A percentile compares a stretch with the other conserved stretches of the same genome.
These are phyloP conservation scores for Ascaphus truei DNA, from an alignment of 2,113 vertebrate genomes.

Conservation along the genomic window DNA sequence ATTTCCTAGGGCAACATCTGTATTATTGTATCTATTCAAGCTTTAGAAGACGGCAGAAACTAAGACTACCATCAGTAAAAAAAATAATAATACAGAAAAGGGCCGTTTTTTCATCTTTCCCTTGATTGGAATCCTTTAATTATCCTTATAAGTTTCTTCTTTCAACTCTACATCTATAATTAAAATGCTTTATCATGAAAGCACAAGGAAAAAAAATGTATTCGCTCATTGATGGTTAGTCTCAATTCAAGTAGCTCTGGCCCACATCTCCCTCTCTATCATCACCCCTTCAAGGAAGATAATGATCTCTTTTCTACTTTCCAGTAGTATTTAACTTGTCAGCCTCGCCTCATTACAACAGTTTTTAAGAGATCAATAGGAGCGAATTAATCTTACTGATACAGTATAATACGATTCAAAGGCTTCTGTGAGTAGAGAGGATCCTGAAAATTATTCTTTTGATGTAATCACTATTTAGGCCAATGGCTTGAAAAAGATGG, in stretches of 20 bases:
- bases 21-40: too few relatives aligned
- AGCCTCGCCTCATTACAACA: constrained; percentile 32
- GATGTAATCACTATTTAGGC: constrained; percentile 36
- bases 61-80: constrained; percentile 11
- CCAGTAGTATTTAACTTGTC: constrained; percentile 34
- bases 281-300: constrained; percentile 26
- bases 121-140: constrained; percentile 36
- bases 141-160: constrained; percentile 24
- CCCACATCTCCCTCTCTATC: not conserved
- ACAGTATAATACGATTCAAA: constrained; percentile 35
- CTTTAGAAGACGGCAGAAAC: too few relatives aligned
- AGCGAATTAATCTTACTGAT: constrained; percentile 41
- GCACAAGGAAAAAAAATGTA: not conserved
- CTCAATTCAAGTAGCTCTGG: constrained; percentile 27
- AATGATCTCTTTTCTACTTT: constrained; percentile 28
- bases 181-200: constrained; percentile 40
- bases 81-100: not conserved
- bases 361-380: constrained; percentile 38
- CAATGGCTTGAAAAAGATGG: constrained; percentile 32
- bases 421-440: constrained; percentile 29
- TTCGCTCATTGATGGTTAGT: constrained; percentile 4
- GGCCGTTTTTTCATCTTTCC: not conserved
- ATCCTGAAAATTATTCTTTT: constrained; percentile 41
- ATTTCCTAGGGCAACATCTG: too few relatives aligned
- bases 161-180: constrained; percentile 18